Base-by-base conservation (phyloP, 2,113 vertebrate species). In the Sisor rabdophorus region DNA sequence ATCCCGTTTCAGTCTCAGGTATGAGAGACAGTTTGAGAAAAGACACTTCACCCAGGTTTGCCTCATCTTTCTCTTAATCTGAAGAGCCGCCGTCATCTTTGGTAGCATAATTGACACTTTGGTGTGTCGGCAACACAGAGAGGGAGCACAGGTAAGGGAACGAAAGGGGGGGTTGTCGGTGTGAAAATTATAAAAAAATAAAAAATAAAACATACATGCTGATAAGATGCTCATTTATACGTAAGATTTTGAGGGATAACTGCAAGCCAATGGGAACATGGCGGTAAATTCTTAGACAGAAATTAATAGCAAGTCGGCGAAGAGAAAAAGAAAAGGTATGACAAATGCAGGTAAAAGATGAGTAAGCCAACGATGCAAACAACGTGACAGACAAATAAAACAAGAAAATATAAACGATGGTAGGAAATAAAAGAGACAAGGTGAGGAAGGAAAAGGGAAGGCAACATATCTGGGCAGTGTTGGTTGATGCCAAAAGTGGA, bases 61-160 rank as follows among this genome's bases (percentile, higher is more conserved):
- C 84, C 77, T 70, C 61, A 75, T 79, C 78, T 76, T 73, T 87
- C 75, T 1, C 80, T 85, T 80, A 83, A 83, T 88, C 86, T 84
- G 88, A 84, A 83, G 85, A 87, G 89, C 85, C 86, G 86, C 88
- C 84, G 79, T 89, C 88, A 88, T 93, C 92, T 93, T 93, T 92
- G 92, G 92, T 93, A 89, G 85, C 84, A 85, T 88, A 89, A 90
- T 88, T 74, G 90, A 93, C 91, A 92, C 91, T 87, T 91, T 89
- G 87, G 87, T 84, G 91, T 90, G 90, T 87, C 88, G 80, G 82
- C 81, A 82, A 85, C 80, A 85, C 69, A 68, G 76, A 81, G 76
- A 52, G 74, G 73, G 56, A 59, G 75, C 15, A 36, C 2, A 54
- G 64, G 83, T 72, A 72, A 30, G 76, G 61, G 0, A 69, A 65